phyloP scores from a whole-genome alignment of 1,140 invertebrate species.

The Pseudomyrmex flavicornis region DNA sequence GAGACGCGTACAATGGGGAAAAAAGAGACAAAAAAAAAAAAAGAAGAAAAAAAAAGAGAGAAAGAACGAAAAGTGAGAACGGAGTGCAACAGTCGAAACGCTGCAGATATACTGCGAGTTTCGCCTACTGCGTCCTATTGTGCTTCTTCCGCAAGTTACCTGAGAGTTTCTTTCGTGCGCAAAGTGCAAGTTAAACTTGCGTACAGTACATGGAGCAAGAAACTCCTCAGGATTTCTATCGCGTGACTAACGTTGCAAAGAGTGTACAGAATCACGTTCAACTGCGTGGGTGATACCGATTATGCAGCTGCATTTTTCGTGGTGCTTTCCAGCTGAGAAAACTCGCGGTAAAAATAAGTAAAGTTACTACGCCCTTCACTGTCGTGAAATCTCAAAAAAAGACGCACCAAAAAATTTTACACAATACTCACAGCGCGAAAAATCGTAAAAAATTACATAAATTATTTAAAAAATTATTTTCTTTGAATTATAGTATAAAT shows the following conservation, averaged over 20 bases:
- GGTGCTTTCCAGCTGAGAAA: slow-evolving; percentile 10
- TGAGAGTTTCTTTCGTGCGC: neutral
- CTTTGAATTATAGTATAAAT: neutral
- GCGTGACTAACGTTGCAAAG: neutral
- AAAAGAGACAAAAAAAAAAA: neutral
- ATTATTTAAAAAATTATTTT: neutral
- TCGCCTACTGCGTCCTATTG: slow-evolving; percentile 16
- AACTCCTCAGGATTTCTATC: slow-evolving; percentile 44
- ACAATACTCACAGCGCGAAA: neutral
- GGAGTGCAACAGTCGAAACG: slow-evolving; percentile 28
- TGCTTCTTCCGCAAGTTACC: slow-evolving; percentile 50
- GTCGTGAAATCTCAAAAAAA: neutral
- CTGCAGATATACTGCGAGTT: slow-evolving; percentile 50
- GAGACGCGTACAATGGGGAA: neutral
- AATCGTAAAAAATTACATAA: no score
- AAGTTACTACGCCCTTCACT: neutral
- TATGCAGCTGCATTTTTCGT: slow-evolving; percentile 5
- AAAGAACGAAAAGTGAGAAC: neutral
- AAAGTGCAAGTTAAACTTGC: slow-evolving; percentile 56
- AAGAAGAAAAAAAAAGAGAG: neutral
- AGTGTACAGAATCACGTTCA: slow-evolving; percentile 7
- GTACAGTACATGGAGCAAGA: slow-evolving; percentile 1
- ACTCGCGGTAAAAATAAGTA: no score
- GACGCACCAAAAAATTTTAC: neutral
- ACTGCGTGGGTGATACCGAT: slow-evolving; percentile 14